phyloP scores from a whole-genome alignment of 2,113 vertebrate species.

The Pangasianodon hypophthalmus region DNA sequence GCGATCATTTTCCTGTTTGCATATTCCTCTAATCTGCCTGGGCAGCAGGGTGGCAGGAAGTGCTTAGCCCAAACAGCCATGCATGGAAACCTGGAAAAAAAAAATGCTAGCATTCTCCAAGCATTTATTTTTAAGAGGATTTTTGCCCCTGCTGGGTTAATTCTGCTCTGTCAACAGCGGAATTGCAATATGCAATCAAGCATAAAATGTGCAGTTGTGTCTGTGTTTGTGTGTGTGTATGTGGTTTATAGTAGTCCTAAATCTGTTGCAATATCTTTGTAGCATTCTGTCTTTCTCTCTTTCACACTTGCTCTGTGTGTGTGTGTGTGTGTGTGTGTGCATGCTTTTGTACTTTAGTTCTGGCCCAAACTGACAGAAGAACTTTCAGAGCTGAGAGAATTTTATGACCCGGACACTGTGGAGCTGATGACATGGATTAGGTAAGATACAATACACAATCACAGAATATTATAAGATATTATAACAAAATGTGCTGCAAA shows the following conservation, averaged over 20 bases:
- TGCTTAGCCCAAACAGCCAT: slow-evolving; percentile 31
- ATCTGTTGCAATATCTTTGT: slow-evolving; percentile 27
- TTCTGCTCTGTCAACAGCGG: slow-evolving; percentile 35
- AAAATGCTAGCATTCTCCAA: neutral
- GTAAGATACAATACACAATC: slow-evolving; percentile 72
- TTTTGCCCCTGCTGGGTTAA: slow-evolving; percentile 24
- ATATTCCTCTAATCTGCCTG: slow-evolving; percentile 41
- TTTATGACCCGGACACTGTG: slow-evolving; percentile 98
- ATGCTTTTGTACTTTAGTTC: slow-evolving; percentile 74
- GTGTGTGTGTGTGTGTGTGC: neutral
- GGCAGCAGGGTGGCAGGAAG: slow-evolving; percentile 27
- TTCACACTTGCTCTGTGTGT: neutral
- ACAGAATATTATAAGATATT: neutral
- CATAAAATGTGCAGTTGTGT: slow-evolving; percentile 15
- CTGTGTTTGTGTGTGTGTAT: neutral
- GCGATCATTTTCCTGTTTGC: slow-evolving; percentile 55
- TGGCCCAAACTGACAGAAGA: slow-evolving; percentile 93
- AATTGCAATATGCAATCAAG: slow-evolving; percentile 12
- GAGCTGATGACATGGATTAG: slow-evolving; percentile 99
- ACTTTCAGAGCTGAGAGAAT: slow-evolving; percentile 92
- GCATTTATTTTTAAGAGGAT: slow-evolving; percentile 34
- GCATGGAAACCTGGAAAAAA: neutral
- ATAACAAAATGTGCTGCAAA: neutral
- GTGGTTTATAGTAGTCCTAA: neutral
- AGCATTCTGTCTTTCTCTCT: slow-evolving; percentile 8